Base-by-base conservation (phyloP, 2,113 vertebrate genomes). In the Gorilla gorilla region DNA sequence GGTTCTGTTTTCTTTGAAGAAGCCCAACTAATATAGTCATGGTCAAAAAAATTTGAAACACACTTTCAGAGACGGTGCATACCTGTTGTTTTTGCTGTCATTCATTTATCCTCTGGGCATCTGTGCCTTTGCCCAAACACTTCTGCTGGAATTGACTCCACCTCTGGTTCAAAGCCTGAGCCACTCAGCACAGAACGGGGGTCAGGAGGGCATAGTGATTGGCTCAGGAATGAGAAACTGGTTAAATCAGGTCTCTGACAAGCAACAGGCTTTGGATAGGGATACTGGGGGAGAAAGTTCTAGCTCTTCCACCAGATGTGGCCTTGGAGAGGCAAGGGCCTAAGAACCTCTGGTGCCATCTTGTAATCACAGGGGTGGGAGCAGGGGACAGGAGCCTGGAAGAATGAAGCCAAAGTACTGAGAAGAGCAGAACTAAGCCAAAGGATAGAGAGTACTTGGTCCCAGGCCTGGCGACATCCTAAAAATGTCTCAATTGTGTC, bases 41-140 rank as follows among this genome's bases (percentile, higher is more conserved):
- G 43, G 76, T 90, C 30, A 83, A 83, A 73, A 73, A 48, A 48
- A n/a, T 45, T 78, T 91, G 61, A 89, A 96, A 95, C 48, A 83
- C 12, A 17, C 50, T 61, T 0, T 43, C 17, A 90, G 20, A 79
- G 18, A 73, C 0, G 14, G 9, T 8, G 32, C 50, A 93, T 43
- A 72, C 35, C 76, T 66, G 14, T 23, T 79, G 43, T 35, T 78
- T 50, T 64, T 59, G 48, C 64, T 52, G 40, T n/a, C 27, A 72
- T 45, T 72, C 32, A 35, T 52, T 72, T 78, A 88, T 82, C 38
- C 52, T 79, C 43, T 90, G 30, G 14, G 59, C 25, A 95, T 38
- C 76, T 35, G 40, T 16, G 30, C 23, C 45, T 86, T 75, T 40
- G 22, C 13, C 68, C 50, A 27, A 70, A 96, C 55, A 8, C 17